Conservation (phyloP, 2,797 vertebrate genomes). For the Potorous gilbertii region DNA sequence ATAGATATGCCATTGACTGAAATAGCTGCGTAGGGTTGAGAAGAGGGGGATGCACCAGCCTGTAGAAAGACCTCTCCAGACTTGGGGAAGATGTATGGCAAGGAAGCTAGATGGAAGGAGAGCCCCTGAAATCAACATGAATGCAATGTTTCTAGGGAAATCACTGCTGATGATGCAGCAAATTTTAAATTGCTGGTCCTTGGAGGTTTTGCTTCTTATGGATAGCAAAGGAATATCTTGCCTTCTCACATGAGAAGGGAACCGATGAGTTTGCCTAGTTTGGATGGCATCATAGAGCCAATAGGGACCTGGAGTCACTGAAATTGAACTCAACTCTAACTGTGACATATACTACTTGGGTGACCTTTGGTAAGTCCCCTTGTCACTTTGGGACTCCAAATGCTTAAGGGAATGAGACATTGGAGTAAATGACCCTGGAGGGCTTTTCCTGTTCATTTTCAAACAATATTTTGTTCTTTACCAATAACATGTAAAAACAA, state of each 20-base stretch:
- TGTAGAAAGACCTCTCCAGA: not conserved
- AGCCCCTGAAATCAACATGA: constrained; percentile 10
- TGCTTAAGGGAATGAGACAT: not conserved
- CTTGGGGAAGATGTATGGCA: not conserved
- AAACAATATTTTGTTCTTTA: not conserved
- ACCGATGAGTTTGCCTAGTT: not conserved
- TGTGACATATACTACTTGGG: not conserved
- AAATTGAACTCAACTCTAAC: not conserved
- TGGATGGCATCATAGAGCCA: not conserved
- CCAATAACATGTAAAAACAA: not conserved
- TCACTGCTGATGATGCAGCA: not conserved
- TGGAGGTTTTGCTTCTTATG: not conserved
- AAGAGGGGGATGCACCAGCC: not conserved
- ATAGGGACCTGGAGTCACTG: not conserved
- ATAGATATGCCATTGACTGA: constrained; percentile 4
- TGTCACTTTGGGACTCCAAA: not conserved
- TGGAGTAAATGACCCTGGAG: not conserved
- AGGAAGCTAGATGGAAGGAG: not conserved
- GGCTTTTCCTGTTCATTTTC: too few relatives aligned
- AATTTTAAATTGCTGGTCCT: not conserved
- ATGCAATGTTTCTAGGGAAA: constrained; percentile 2
- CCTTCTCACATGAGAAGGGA: not conserved
- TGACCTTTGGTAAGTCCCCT: too few relatives aligned
- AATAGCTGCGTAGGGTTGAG: not conserved
- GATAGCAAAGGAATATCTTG: not conserved